These are phyloP conservation scores for Acanthurus tractus DNA, from an alignment of 2,797 vertebrate genomes.

Conservation along the genomic window DNA sequence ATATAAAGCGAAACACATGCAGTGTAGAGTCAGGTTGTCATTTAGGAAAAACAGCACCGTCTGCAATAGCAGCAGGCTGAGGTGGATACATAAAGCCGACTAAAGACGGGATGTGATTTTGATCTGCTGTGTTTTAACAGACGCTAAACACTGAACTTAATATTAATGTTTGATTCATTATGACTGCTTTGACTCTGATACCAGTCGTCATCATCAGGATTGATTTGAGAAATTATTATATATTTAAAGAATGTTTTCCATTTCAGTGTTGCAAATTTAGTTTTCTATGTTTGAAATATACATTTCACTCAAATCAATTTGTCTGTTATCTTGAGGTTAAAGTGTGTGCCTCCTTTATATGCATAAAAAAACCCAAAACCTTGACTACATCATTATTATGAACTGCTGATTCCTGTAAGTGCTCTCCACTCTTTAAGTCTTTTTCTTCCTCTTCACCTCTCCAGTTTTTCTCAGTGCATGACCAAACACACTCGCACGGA, in stretches of 20 bases:
- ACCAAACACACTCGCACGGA: constrained; percentile 37
- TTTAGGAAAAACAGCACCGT: no score
- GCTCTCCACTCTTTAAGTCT: not conserved
- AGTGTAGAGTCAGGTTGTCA: no score
- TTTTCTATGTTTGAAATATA: not conserved
- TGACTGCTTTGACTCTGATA: not conserved
- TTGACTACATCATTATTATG: not conserved
- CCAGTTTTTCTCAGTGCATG: not conserved
- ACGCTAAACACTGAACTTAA: no score
- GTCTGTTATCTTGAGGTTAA: not conserved
- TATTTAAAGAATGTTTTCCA: not conserved
- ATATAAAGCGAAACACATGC: no score
- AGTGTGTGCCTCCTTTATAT: not conserved
- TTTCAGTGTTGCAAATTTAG: not conserved
- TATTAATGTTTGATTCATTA: no score
- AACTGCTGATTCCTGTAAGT: constrained; percentile 1
- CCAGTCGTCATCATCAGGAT: not conserved
- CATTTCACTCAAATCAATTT: not conserved
- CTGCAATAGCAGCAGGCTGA: no score
- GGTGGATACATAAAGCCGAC: no score
- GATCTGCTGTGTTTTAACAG: no score
- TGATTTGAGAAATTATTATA: not conserved
- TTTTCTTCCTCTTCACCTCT: not conserved
- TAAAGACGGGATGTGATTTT: no score
- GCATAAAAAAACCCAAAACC: not conserved